Conservation (phyloP, 2,113 vertebrate species). For the Alosa alosa region DNA sequence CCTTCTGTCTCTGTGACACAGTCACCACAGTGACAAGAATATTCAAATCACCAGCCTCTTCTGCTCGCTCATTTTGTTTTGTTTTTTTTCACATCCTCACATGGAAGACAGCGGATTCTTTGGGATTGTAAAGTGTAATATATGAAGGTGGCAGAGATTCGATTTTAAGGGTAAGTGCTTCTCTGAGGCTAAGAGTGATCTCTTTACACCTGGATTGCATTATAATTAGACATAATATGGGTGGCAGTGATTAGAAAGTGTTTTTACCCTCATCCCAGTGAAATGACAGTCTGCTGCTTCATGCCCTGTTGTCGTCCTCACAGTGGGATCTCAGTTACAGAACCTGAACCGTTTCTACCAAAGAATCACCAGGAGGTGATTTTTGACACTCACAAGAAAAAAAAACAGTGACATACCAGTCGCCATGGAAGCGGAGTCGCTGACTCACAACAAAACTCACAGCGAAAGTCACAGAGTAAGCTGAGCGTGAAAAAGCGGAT, state of each 20-base stretch:
- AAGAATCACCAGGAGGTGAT: background rate
- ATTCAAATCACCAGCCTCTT: background rate
- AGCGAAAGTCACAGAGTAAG: background rate
- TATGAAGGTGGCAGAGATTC: background rate
- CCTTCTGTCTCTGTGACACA: background rate
- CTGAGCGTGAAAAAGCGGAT: slow-evolving; percentile 2
- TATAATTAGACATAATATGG: background rate
- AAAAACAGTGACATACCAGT: background rate
- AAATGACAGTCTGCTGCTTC: background rate
- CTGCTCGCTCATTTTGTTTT: background rate
- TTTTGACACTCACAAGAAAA: background rate
- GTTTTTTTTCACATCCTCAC: background rate
- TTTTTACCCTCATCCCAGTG: background rate
- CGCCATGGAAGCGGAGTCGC: background rate
- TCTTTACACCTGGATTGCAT: background rate
- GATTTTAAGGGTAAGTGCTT: slow-evolving; percentile 2
- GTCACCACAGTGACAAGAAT: background rate
- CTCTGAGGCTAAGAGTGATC: background rate
- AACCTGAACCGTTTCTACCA: background rate
- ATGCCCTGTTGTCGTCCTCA: background rate
- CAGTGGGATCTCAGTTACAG: background rate
- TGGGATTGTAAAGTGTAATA: background rate
- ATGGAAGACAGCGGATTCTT: background rate
- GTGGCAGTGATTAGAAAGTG: background rate
- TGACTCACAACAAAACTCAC: background rate